Base-by-base conservation (phyloP, 1,140 invertebrate genomes). In the Drosophila pseudoananassae region DNA sequence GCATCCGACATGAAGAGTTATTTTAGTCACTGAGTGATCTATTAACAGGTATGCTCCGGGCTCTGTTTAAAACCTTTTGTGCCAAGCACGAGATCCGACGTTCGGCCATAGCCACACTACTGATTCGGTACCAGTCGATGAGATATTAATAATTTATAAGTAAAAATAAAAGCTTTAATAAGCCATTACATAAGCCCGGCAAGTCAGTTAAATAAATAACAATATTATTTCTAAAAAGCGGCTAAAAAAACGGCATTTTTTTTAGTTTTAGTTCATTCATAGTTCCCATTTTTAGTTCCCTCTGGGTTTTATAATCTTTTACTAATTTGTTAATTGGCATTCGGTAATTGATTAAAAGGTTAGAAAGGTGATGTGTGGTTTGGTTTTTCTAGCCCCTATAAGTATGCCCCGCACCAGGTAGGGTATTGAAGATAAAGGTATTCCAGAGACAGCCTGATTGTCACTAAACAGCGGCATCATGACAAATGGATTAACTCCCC, bases 31-130 rank as follows among this genome's bases (percentile, higher is more conserved):
- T 56, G 14, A 31, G 47, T 20, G 31, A 69, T 70, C 64, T 23
- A 70, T 69, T 56, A 70, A 69, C 50, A 56, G 43, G 15, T 40
- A 12, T 15, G 9, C 25, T 25, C 55, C 23, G 29, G 52, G 40
- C 9, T 29, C 31, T 36, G 23, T 17, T 50, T 49, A 23, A 49
- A 55, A 55, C 31, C 47, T n/a, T 46, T 69, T 15, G 66, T 56
- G 66, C 66, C 66, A 23, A 69, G 66, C 51, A 70, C 66, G 66
- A 55, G 23, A 56, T 69, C 4, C 15, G 15, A 70, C 51, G 69
- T 56, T 68, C 50, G 63, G 51, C 25, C n/a, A 40, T 31, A 8
- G 51, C 2, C 45, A 40, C 66, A 38, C n/a, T n/a, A 49, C 55
- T 49, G 17, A 69, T 56, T 51, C 63, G 14, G 33, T 66, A 64